Evolutionary conservation across 2,797 vertebrate species (phyloP).

Genomic region (Spea hammondii): DNA sequence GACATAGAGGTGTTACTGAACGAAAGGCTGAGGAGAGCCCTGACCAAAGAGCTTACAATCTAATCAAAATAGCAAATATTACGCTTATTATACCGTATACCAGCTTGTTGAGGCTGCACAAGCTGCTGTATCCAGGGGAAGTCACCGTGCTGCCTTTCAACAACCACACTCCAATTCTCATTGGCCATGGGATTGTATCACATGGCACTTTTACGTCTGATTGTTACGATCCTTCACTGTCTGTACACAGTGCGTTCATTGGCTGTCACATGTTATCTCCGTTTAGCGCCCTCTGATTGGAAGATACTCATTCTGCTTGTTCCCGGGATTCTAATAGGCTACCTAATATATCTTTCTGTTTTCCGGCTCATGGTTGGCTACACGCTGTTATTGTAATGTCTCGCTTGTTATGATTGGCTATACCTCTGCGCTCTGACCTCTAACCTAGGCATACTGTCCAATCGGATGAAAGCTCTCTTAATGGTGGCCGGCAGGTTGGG

Average conservation of each 20-base stretch:
- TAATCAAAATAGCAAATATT: too few species aligned
- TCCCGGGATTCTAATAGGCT: not conserved
- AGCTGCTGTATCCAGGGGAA: too few species aligned
- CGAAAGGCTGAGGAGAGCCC: too few species aligned
- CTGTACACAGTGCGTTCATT: not conserved
- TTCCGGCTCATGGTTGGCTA: not conserved
- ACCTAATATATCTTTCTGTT: not conserved
- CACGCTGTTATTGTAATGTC: not conserved
- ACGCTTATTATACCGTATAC: too few species aligned
- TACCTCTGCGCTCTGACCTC: not conserved
- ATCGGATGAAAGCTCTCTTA: conserved; percentile 5
- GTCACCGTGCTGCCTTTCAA: too few species aligned
- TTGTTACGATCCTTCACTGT: not conserved
- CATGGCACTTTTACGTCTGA: not conserved
- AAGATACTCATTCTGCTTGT: not conserved
- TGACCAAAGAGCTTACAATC: too few species aligned
- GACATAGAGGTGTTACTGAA: too few species aligned
- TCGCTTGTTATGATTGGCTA: not conserved
- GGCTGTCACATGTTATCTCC: not conserved
- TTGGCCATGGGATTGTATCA: not conserved
- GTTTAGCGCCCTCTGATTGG: not conserved
- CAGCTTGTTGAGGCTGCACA: too few species aligned
- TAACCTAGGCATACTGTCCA: not conserved
- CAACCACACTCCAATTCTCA: not conserved
- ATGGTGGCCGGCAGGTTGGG: conserved; percentile 14